Base-by-base conservation (phyloP, 2,888 invertebrate species). In the Prenolepis imparis region DNA sequence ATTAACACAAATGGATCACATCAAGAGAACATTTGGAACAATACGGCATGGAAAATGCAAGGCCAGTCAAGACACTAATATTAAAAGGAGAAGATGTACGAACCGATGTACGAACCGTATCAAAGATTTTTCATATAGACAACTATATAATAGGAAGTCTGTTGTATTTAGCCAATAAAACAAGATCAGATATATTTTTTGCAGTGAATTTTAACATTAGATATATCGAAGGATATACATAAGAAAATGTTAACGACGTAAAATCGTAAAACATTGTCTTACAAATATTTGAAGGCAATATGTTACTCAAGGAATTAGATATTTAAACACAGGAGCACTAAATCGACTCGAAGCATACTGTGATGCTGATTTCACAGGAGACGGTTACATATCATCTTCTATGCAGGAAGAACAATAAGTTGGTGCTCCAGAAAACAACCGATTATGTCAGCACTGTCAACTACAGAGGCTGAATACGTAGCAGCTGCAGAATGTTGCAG, bases 321-420 rank as follows among this genome's bases (percentile, higher is more conserved):
- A 36, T 36, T 36, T 36, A 5, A 36, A 5, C 36, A 36, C 36
- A 24, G 0, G n/a, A 63, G 3, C 12, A n/a, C 12, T 15, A 74
- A 12, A 36, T 12, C 36, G 5, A 36, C 36, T 36, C 36, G 36
- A 36, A 28, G 73, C 39, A 0, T 84, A 52, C 11, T 84, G 59
- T 6, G 81, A 73, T 28, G 41, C 21, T 4, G 66, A 80, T 52
- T 83, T 57, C 21, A 66, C 72, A 3, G 59, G 41, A 18, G 67
- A 81, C 21, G 55, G 28, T 1, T 83, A 83, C 15, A 15, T 83
- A n/a, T n/a, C 0, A 28, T 83, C 9, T 63, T 55, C 1, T 48
- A 52, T 32, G 68, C 36, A 36, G 36, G 55, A 0, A 18, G 24
- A 8, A 11, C 61, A 1, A 63, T 83, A n/a, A 68, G 28, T 3